Conservation (phyloP, 2,113 vertebrate species). For the Equus przewalskii region DNA sequence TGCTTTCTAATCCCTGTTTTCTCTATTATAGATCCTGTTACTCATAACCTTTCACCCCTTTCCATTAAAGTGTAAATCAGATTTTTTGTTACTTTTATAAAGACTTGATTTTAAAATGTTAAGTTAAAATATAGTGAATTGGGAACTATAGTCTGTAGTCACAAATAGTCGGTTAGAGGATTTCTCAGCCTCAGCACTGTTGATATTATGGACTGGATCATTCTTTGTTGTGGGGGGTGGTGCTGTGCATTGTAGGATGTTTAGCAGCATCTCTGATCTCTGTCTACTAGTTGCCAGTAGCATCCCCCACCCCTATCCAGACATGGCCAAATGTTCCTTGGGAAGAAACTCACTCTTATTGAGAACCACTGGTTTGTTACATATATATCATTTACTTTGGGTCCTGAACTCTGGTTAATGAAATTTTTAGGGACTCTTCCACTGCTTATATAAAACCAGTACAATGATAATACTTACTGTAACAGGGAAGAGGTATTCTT, state of each 20-base stretch:
- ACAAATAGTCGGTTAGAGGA: background rate
- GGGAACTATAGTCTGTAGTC: background rate
- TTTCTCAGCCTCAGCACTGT: background rate
- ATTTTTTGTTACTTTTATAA: constrained; percentile 21
- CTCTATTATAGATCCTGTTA: background rate
- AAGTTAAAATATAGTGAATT: background rate
- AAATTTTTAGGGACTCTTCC: background rate
- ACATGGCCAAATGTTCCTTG: background rate
- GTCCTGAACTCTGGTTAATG: background rate
- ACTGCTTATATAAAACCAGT: background rate
- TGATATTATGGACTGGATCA: background rate
- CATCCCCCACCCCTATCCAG: background rate
- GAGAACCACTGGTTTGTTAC: background rate
- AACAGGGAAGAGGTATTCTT: background rate
- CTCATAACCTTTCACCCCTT: background rate
- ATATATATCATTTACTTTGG: constrained; percentile 29
- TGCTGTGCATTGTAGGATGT: background rate
- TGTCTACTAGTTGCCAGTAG: background rate
- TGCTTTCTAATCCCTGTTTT: background rate
- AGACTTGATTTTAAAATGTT: constrained; percentile 2
- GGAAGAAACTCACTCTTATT: background rate
- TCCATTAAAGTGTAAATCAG: background rate
- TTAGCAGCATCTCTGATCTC: constrained; percentile 16
- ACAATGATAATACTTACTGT: background rate
- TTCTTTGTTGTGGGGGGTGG: background rate